These are phyloP conservation scores for Yponomeuta evonymella DNA, from an alignment of 2,888 invertebrate genomes.

Conservation along the genomic window DNA sequence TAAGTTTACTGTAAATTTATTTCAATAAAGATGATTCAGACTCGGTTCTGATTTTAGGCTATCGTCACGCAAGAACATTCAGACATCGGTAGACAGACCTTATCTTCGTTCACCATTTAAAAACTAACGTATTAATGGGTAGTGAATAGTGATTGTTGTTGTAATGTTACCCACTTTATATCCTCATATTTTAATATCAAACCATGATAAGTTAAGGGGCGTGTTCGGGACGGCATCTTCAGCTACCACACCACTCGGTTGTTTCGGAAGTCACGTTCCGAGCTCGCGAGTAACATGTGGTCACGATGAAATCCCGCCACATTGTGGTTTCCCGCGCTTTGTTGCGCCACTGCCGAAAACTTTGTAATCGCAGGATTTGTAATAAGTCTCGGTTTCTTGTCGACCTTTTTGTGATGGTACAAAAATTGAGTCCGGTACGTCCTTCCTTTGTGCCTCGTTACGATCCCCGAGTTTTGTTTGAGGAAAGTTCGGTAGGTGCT, in stretches of 20 bases:
- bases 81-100: too few relatives aligned
- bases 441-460: slow-evolving; percentile 44
- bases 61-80: too few relatives aligned
- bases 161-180: neutral
- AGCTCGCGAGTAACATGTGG: slow-evolving; percentile 42
- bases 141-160: neutral
- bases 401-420: slow-evolving; percentile 58
- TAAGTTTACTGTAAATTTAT: too few relatives aligned
- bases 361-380: slow-evolving; percentile 60
- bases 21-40: too few relatives aligned
- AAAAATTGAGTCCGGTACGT: slow-evolving; percentile 51
- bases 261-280: slow-evolving; percentile 50
- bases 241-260: neutral
- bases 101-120: too few relatives aligned
- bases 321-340: slow-evolving; percentile 40
- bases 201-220: neutral
- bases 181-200: neutral
- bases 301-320: slow-evolving; percentile 32
- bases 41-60: too few relatives aligned
- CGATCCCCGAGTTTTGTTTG: slow-evolving; percentile 28
- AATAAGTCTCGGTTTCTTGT: slow-evolving; percentile 66
- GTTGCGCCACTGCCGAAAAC: slow-evolving; percentile 40
- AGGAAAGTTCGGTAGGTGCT: slow-evolving; percentile 14
- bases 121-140: neutral
- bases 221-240: neutral